These are phyloP conservation scores for Steinernema feltiae DNA, from an alignment of 1,140 invertebrate genomes.

Conservation along the genomic window DNA sequence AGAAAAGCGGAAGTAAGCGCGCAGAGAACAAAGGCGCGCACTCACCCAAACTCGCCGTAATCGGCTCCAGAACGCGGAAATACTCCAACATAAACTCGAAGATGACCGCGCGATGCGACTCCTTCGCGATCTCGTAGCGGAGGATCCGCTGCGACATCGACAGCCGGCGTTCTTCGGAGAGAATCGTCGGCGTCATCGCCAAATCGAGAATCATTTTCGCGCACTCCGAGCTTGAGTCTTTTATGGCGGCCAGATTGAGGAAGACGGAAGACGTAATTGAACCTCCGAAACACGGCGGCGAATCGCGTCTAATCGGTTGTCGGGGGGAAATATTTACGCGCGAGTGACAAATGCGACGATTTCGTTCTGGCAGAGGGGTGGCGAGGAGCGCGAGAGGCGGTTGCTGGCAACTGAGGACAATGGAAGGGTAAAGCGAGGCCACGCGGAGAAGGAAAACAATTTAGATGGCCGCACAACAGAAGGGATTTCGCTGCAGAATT, in stretches of 20 bases:
- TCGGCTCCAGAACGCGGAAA: not conserved
- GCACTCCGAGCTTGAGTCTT: too few relatives aligned
- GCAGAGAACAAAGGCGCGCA: not conserved
- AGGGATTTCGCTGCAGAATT: too few relatives aligned
- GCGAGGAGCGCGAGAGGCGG: not conserved
- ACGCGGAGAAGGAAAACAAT: too few relatives aligned
- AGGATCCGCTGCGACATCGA: slow-evolving; percentile 1
- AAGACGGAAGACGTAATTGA: too few relatives aligned
- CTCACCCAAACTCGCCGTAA: not conserved
- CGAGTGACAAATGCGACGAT: not conserved
- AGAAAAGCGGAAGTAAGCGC: not conserved
- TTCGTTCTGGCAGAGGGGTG: not conserved
- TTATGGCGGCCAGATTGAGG: too few relatives aligned
- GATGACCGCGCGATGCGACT: not conserved
- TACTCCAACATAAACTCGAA: not conserved
- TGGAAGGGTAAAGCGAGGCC: too few relatives aligned
- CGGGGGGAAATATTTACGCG: slow-evolving; percentile 2
- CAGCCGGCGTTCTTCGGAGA: not conserved
- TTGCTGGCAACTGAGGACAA: too few relatives aligned
- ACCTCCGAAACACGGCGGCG: too few relatives aligned
- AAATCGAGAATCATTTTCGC: slow-evolving; percentile 5
- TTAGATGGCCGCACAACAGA: too few relatives aligned
- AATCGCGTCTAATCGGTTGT: too few relatives aligned
- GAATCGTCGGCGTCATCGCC: not conserved
- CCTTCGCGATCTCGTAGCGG: slow-evolving; percentile 1